Evolutionary conservation across 2,113 vertebrate species (phyloP), one percentile per base, ranked within the genome.

Genomic region (Dipodomys merriami): DNA sequence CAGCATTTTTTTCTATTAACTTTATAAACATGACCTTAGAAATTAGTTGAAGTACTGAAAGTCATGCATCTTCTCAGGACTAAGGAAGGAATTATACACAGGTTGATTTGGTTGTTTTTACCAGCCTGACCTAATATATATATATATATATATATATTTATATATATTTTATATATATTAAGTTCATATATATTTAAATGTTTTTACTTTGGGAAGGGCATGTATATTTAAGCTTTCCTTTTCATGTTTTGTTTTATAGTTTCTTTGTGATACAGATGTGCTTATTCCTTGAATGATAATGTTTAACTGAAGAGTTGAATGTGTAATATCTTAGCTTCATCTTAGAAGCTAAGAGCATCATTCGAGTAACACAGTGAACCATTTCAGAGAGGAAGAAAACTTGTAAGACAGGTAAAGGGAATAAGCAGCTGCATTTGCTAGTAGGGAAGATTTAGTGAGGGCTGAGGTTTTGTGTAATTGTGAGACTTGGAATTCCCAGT

Each of bases 371-470:
- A 27, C 35, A 92, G 8, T 23, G 39, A 53, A 57, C 11, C 25
- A 60, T 86, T 86, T 69, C 78, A 49, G 29, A 73, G 25, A 64
- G 1, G 7, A 23, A 74, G 20, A 39, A 84, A 64, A 13, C 35
- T 27, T 23, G 68, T 30, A 15, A 12, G 20, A 72, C 5, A n/a
- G 4, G 0, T 82, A 18, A 85, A 12, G 12, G 53, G 5, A 73
- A 74, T 12, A 46, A 1, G 3, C 39, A 1, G 3, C 39, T 79
- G 0, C 4, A 5, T 30, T 6, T 39, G 57, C 3, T 67, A 6
- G 23, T 44, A 33, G 2, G 20, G 5, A 29, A 83, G 5, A 5
- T 8, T 86, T 6, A 27, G 22, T 20, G 4, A 83, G 9, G 13
- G 15, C 20, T 72, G 57, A 74, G 11, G 5, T 79, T 73, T 89